Conservation (phyloP, 2,797 vertebrate species). For the Rhinoraja longicauda region DNA sequence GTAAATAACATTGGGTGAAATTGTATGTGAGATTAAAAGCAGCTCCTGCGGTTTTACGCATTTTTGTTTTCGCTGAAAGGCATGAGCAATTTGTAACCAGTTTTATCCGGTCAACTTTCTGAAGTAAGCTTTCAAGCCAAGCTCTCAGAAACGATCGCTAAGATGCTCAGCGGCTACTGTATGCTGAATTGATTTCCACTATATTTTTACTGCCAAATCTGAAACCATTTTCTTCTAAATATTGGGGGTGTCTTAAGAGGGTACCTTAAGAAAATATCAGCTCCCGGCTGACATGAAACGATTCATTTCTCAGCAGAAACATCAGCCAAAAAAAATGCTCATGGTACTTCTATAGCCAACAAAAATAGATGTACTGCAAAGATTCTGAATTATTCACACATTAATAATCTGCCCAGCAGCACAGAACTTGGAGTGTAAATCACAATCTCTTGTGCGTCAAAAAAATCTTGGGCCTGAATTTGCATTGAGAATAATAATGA, state of each 20-base stretch:
- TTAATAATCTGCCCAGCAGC: background rate
- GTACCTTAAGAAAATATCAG: background rate
- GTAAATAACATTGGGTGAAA: conserved; percentile 32
- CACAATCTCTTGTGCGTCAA: background rate
- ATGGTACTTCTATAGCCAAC: background rate
- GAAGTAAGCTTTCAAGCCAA: background rate
- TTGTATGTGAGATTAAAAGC: conserved; percentile 9
- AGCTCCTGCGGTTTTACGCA: background rate
- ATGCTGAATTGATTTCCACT: conserved; percentile 15
- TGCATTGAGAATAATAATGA: too few species aligned
- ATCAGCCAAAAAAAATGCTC: background rate
- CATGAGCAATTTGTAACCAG: conserved; percentile 18
- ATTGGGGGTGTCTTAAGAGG: background rate
- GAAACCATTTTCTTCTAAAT: conserved; percentile 8
- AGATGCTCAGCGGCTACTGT: conserved; percentile 22
- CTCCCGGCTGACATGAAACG: background rate
- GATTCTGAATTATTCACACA: background rate
- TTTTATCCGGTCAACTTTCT: conserved; percentile 19
- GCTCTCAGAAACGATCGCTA: conserved; percentile 4
- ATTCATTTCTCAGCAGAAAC: background rate
- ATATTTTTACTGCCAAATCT: background rate
- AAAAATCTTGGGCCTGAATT: too few species aligned
- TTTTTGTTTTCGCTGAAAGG: conserved; percentile 21
- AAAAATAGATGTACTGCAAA: background rate
- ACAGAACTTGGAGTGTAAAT: background rate